phyloP scores from a whole-genome alignment of 2,797 vertebrate species.

The Phalloptychus januarius region DNA sequence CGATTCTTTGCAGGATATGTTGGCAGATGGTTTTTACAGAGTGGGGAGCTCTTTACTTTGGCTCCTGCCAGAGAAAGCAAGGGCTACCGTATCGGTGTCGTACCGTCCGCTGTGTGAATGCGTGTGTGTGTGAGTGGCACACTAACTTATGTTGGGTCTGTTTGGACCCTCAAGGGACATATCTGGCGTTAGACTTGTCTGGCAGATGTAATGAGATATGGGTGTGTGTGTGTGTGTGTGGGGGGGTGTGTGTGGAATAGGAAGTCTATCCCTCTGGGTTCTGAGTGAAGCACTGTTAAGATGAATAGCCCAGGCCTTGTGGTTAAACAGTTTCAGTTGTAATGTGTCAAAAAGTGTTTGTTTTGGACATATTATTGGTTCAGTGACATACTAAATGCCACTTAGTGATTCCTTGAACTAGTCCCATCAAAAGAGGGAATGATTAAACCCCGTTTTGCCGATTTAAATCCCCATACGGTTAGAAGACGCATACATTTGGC shows the following conservation, averaged over 20 bases:
- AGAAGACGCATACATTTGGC: conserved; percentile 29
- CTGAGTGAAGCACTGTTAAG: conserved; percentile 56
- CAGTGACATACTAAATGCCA: conserved; percentile 51
- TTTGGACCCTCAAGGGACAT: conserved; percentile 58
- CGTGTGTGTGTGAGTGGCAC: conserved; percentile 22
- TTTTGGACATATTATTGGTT: conserved; percentile 58
- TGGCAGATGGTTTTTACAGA: conserved; percentile 82
- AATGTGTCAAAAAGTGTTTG: conserved; percentile 59
- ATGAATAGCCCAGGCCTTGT: conserved; percentile 27
- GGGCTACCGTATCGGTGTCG: conserved; percentile 74
- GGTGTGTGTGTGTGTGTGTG: conserved; percentile 23
- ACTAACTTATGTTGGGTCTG: conserved; percentile 62
- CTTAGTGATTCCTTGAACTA: conserved; percentile 49
- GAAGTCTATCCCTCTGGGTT: conserved; percentile 56
- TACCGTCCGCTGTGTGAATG: conserved; percentile 49
- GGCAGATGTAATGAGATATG: conserved; percentile 74
- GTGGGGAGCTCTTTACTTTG: conserved; percentile 79
- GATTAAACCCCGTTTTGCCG: conserved; percentile 41
- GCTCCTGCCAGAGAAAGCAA: conserved; percentile 67
- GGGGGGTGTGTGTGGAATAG: conserved; percentile 41
- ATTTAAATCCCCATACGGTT: conserved; percentile 42
- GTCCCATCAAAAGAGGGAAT: conserved; percentile 21
- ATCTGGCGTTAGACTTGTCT: conserved; percentile 70
- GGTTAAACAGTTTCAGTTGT: conserved; percentile 54
- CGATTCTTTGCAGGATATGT: conserved; percentile 76